phyloP scores from a whole-genome alignment of 2,797 vertebrate species.

The Lacerta agilis region DNA sequence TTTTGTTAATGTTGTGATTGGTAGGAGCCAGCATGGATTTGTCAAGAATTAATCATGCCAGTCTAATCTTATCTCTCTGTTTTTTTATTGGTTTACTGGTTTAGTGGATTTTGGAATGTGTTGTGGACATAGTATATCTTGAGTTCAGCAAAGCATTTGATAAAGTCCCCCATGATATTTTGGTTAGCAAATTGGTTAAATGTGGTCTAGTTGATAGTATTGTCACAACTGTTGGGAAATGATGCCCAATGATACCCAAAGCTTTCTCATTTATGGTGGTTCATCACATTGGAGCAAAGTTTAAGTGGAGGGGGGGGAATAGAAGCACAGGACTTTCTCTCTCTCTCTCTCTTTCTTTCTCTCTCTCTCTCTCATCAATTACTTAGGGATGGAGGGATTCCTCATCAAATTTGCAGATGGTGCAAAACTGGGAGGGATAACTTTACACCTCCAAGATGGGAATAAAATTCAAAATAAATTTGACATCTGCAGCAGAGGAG shows the following conservation, averaged over 20 bases:
- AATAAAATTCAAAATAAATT: no score
- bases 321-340: no score
- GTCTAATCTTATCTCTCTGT: neutral
- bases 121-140: neutral
- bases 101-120: neutral
- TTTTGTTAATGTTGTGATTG: neutral
- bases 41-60: neutral
- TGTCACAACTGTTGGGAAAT: neutral
- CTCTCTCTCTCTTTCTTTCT: no score
- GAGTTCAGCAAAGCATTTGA: neutral
- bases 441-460: no score
- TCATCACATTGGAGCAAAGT: neutral
- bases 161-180: neutral
- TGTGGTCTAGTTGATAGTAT: neutral
- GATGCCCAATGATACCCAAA: no score
- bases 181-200: neutral
- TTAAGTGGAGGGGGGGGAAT: no score
- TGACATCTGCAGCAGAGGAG: no score
- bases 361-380: no score
- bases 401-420: no score
- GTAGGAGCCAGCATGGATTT: neutral
- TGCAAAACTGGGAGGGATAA: no score
- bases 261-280: neutral
- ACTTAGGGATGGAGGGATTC: no score
- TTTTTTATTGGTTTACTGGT: neutral